A percentile compares a stretch with the other conserved stretches of the same genome.
These are phyloP conservation scores for Drosophila micromelanica DNA, from an alignment of 1,140 invertebrate genomes.

Conservation along the genomic window DNA sequence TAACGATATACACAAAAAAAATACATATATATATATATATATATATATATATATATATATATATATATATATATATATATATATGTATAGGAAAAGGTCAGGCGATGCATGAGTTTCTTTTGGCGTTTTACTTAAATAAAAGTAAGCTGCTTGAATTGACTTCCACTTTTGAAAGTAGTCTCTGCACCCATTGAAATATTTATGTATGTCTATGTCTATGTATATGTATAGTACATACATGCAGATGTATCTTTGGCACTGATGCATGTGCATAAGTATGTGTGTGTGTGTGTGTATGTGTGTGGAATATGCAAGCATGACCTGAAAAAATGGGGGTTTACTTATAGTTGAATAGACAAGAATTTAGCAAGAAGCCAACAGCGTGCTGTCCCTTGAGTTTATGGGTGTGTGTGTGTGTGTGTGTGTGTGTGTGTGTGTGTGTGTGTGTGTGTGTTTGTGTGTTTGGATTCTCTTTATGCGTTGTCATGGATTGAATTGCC, in stretches of 20 bases:
- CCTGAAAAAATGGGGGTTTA: constrained; percentile 62
- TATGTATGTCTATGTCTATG: not conserved
- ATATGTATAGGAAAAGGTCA: not conserved
- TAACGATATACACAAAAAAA: too few relatives aligned
- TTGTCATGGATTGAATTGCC: constrained; percentile 71
- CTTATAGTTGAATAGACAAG: constrained; percentile 73
- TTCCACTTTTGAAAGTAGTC: constrained; percentile 51
- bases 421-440: too few relatives aligned
- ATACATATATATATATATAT: not conserved
- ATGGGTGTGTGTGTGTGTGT: constrained; percentile 8
- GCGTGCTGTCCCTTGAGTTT: constrained; percentile 4
- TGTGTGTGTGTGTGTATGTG: constrained; percentile 5
- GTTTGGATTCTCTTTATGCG: constrained; percentile 52
- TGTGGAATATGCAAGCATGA: constrained; percentile 53
- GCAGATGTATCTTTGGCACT: constrained; percentile 10
- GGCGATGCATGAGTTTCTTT: constrained; percentile 25
- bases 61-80: too few relatives aligned
- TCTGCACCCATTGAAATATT: constrained; percentile 29
- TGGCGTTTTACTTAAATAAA: constrained; percentile 62
- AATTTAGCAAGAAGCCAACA: constrained; percentile 46
- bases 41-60: not conserved
- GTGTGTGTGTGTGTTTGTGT: too few relatives aligned
- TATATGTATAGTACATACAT: constrained; percentile 3
- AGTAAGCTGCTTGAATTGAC: constrained; percentile 74
- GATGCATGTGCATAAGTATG: not conserved